A percentile compares a stretch with the other conserved stretches of the same genome.
Evolutionary conservation across 2,888 invertebrate genomes (phyloP).

Genomic region (Seira musarum): DNA sequence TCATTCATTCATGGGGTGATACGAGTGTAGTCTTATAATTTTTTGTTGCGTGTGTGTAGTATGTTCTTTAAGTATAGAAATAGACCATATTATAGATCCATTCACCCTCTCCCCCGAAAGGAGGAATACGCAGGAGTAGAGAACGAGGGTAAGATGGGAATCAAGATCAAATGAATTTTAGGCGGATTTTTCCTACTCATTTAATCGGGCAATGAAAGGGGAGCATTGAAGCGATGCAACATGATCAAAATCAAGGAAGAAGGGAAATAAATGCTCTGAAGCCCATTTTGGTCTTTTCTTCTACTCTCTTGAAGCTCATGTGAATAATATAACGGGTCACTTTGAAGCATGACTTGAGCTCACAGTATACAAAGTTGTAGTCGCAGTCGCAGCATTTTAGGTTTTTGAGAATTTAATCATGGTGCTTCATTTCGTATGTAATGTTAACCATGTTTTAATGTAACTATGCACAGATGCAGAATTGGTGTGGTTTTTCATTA

Average conservation of each 20-base stretch:
- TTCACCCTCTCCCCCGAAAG: not conserved
- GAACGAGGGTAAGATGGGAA: not conserved
- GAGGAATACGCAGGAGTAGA: not conserved
- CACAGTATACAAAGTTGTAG: not conserved
- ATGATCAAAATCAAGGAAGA: conserved; percentile 10
- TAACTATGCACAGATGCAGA: too few species aligned
- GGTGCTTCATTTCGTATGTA: too few species aligned
- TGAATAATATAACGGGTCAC: conserved; percentile 29
- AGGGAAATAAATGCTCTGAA: conserved; percentile 11
- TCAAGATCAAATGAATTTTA: not conserved
- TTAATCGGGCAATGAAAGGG: conserved; percentile 8
- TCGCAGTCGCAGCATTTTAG: not conserved
- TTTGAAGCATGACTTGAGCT: conserved; percentile 20
- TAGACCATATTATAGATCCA: not conserved
- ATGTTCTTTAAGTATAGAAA: too few species aligned
- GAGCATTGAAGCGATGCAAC: conserved; percentile 13
- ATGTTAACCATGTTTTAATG: too few species aligned
- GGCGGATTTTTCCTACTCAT: conserved; percentile 4
- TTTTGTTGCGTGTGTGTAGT: not conserved
- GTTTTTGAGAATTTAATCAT: too few species aligned
- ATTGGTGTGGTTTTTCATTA: not conserved
- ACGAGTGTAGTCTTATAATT: not conserved
- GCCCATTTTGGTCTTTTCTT: not conserved
- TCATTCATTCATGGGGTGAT: not conserved
- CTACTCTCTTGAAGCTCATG: conserved; percentile 8